phyloP scores from a whole-genome alignment of 2,888 invertebrate genomes.

The Rotaria macrura region DNA sequence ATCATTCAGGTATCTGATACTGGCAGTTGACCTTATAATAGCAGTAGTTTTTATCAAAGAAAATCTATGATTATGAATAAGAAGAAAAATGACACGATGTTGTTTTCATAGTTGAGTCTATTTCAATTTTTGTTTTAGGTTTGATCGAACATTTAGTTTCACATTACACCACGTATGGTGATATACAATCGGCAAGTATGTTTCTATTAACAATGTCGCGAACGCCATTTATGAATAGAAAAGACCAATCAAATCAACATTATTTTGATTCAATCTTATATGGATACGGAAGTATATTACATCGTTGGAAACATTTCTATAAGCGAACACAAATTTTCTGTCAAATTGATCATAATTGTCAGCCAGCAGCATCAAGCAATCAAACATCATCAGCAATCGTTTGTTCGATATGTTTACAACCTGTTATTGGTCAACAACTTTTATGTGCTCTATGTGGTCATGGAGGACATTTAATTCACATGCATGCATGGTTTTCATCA shows the following conservation, averaged over 20 bases:
- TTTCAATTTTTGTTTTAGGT: background rate
- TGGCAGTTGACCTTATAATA: too few species aligned
- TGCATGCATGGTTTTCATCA: background rate
- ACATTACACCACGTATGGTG: background rate
- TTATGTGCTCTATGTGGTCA: background rate
- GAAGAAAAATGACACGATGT: background rate
- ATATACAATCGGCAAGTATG: background rate
- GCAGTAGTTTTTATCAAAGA: too few species aligned
- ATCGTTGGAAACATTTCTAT: constrained; percentile 18
- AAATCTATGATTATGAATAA: too few species aligned
- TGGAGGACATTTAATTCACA: background rate
- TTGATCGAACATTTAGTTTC: background rate
- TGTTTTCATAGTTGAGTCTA: too few species aligned
- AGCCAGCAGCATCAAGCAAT: background rate
- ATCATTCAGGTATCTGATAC: too few species aligned
- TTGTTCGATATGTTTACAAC: constrained; percentile 14
- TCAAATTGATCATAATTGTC: background rate
- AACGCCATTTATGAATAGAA: background rate
- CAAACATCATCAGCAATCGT: background rate
- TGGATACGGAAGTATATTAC: background rate
- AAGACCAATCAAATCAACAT: background rate
- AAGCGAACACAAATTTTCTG: background rate
- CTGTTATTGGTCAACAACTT: background rate
- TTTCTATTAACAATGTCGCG: background rate
- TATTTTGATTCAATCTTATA: background rate